Evolutionary conservation across 2,113 vertebrate species (phyloP).

Genomic region (Marmota monax): DNA sequence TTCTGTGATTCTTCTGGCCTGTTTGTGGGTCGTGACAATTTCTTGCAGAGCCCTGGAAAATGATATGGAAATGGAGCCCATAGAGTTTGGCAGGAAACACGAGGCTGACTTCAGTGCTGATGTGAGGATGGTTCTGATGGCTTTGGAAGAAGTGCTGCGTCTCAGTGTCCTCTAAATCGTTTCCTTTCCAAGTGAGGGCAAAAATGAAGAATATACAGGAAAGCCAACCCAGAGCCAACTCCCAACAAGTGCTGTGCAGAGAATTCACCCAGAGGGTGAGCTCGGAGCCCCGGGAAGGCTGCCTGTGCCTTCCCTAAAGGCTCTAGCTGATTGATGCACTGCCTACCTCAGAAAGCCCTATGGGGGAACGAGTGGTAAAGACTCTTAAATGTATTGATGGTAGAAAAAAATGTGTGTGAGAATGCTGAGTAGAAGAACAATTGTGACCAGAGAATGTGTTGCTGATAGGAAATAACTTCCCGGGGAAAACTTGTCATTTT

Average conservation of each 20-base stretch:
- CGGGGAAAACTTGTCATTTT: not conserved
- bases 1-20: not conserved
- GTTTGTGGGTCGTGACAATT: constrained; percentile 35
- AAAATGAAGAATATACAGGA: not conserved
- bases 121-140: not conserved
- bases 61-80: constrained; percentile 54
- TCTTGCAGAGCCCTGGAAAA: constrained; percentile 51
- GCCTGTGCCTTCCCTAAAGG: not conserved
- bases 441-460: constrained; percentile 31
- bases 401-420: not conserved
- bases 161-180: constrained; percentile 66
- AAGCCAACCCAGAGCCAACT: not conserved
- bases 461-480: constrained; percentile 30
- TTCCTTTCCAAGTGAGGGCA: constrained; percentile 53
- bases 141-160: constrained; percentile 39
- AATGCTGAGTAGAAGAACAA: not conserved
- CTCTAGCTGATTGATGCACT: not conserved
- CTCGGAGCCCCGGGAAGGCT: not conserved
- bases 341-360: not conserved
- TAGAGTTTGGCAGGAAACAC: constrained; percentile 59
- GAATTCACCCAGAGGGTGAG: not conserved
- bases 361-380: not conserved
- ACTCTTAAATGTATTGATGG: constrained; percentile 46
- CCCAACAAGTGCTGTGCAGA: not conserved
- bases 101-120: constrained; percentile 42